Evolutionary conservation across 2,797 vertebrate species (phyloP), one percentile per base, ranked within the genome.

Genomic region (Syncerus caffer): DNA sequence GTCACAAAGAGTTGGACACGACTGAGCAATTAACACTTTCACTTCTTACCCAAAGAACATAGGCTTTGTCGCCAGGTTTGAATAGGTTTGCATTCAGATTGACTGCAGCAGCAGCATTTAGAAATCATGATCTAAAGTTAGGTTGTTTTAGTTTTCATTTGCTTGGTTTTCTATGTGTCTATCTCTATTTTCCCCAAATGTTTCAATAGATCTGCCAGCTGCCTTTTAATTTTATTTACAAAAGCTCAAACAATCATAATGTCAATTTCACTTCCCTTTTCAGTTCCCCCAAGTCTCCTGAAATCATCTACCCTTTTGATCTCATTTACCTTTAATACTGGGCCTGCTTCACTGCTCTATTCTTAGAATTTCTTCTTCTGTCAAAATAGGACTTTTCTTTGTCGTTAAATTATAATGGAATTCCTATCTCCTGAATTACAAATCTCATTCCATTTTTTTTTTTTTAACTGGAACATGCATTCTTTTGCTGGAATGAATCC

Each of bases 71-170:
- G 5, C 34, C 64, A 71, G 64, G 34, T 71, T 71, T 71, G 64
- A 71, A 71, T 38, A 64, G 16, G 10, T 71, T 71, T 38, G 5
- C 64, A 38, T 71, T 71, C 34, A 71, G 34, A 71, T 38, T 71
- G 64, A 71, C 34, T 23, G 19, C 10, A 42, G 71, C 34, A 74
- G 38, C 38, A 74, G 71, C 21, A 85, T 74, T 94, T 67, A 88
- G 58, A 50, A 71, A 57, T 84, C 38, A 71, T 17, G 14, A 55
- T 38, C 13, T 80, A 38, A 79, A 57, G 84, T 25, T 90, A 23
- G 34, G 31, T 47, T 62, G 42, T 57, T 96, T 97, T 82, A 53
- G 74, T 89, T 85, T 71, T 64, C 45, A 88, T 87, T 89, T 94
- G 47, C 14, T 86, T 85, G 58, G 21, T 82, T 92, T 85, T 92